Conservation (phyloP, 2,113 vertebrate species). For the Pteronura brasiliensis region DNA sequence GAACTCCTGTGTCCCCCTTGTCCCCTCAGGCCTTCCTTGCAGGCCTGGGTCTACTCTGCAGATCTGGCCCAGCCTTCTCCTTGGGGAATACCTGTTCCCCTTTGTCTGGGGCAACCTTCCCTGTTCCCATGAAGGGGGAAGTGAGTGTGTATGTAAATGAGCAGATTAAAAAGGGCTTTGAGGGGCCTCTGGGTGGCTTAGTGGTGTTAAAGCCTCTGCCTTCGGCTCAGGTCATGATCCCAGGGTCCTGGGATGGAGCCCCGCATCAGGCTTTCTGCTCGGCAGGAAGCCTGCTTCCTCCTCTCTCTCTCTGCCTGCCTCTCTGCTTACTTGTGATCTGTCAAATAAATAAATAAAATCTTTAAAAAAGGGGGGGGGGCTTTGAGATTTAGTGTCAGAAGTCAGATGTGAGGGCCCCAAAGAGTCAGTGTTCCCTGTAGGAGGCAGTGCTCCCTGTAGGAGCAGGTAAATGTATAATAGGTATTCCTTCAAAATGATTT, state of each 20-base stretch:
- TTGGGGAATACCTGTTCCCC: neutral
- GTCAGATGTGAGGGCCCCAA: too few relatives aligned
- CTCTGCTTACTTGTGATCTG: too few relatives aligned
- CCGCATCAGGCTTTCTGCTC: too few relatives aligned
- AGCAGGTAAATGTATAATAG: neutral
- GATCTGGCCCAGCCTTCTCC: neutral
- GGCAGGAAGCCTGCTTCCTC: too few relatives aligned
- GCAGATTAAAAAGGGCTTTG: neutral
- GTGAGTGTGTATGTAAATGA: neutral
- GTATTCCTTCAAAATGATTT: neutral
- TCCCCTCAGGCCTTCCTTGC: neutral
- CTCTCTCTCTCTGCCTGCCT: too few relatives aligned
- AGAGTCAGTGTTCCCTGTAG: neutral
- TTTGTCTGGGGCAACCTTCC: neutral
- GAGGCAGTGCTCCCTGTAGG: neutral
- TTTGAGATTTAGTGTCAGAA: neutral
- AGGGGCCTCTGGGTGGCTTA: too few relatives aligned
- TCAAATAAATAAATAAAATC: too few relatives aligned
- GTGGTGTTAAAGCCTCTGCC: too few relatives aligned
- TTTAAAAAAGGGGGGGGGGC: neutral
- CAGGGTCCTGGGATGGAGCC: too few relatives aligned
- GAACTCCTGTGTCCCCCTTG: rapidly evolving
- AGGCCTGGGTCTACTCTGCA: rapidly evolving
- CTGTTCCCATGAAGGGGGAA: neutral
- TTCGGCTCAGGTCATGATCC: too few relatives aligned